These are phyloP conservation scores for Plagodis pulveraria DNA, from an alignment of 2,888 invertebrate genomes.

Conservation along the genomic window DNA sequence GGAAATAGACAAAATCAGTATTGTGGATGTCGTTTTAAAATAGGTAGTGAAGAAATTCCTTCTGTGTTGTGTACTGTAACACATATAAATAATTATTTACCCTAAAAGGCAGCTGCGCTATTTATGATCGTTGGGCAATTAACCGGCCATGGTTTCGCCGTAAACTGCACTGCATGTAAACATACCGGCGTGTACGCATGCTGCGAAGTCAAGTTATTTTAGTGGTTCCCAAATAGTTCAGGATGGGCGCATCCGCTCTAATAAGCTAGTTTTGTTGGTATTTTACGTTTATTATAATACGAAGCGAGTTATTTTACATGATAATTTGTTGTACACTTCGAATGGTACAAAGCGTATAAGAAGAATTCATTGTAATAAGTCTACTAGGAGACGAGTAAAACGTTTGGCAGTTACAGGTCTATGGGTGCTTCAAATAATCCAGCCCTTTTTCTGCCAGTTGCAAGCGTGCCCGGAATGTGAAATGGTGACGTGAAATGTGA, in stretches of 20 bases:
- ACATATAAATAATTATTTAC: constrained; percentile 7
- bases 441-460: too few species aligned
- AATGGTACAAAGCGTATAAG: background rate
- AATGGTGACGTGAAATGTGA: too few species aligned
- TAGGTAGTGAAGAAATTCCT: background rate
- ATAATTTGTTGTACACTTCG: background rate
- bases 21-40: too few species aligned
- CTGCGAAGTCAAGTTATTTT: constrained; percentile 37
- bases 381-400: too few species aligned
- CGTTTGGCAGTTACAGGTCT: too few species aligned
- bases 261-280: constrained; percentile 4
- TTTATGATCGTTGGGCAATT: constrained; percentile 32
- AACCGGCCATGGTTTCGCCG: constrained; percentile 38
- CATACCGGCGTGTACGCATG: constrained; percentile 39
- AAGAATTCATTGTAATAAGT: too few species aligned
- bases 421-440: too few species aligned
- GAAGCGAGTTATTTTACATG: background rate
- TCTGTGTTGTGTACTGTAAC: background rate
- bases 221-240: constrained; percentile 45
- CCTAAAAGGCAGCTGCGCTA: constrained; percentile 21
- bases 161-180: constrained; percentile 49
- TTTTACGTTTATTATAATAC: background rate
- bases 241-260: constrained; percentile 38
- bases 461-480: too few species aligned
- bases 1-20: too few species aligned